phyloP scores from a whole-genome alignment of 2,888 invertebrate genomes.

The Drosophila nr. medialis region DNA sequence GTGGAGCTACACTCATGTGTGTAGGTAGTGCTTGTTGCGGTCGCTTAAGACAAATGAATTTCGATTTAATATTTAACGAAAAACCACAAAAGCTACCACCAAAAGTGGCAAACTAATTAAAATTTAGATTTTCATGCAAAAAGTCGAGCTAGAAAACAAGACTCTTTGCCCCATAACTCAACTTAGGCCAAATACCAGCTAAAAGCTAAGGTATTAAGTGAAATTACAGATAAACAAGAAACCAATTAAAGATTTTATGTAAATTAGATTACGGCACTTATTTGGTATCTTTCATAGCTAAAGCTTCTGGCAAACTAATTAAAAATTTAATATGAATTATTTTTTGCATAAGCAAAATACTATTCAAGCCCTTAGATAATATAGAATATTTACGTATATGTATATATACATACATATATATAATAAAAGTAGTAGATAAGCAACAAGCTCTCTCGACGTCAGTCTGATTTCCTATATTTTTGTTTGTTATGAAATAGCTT shows the following conservation, averaged over 20 bases:
- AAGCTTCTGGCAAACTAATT: not conserved
- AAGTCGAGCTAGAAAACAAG: not conserved
- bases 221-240: slow-evolving; percentile 1
- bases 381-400: too few species aligned
- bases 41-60: slow-evolving; percentile 67
- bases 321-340: not conserved
- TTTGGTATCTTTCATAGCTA: not conserved
- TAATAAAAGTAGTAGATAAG: not conserved
- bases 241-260: not conserved
- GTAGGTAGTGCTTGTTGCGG: slow-evolving; percentile 42
- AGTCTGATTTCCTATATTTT: not conserved
- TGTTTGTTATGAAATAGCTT: not conserved
- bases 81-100: slow-evolving; percentile 57
- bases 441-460: not conserved
- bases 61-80: slow-evolving; percentile 64
- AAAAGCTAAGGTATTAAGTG: not conserved
- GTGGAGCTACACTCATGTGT: not conserved
- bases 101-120: slow-evolving; percentile 70
- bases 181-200: not conserved
- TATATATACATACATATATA: not conserved
- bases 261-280: not conserved
- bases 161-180: not conserved
- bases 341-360: not conserved
- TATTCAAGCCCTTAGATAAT: not conserved
- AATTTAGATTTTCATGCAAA: slow-evolving; percentile 41